phyloP scores from a whole-genome alignment of 2,113 vertebrate genomes.

The Nansenia antarctica region DNA sequence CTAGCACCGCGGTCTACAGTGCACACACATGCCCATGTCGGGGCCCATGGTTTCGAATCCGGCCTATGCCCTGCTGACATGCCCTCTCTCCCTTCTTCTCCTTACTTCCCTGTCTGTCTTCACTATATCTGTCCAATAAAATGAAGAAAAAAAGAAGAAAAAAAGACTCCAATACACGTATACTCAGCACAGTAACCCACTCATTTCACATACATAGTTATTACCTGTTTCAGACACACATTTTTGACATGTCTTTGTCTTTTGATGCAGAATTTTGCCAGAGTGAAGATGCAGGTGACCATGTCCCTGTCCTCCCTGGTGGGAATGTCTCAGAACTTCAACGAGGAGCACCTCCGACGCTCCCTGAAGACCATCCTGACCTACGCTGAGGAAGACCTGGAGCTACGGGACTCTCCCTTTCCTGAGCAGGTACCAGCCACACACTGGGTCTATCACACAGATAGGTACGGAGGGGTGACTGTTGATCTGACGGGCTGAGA shows the following conservation, averaged over 20 bases:
- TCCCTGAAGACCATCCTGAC: constrained; percentile 92
- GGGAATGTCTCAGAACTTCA: constrained; percentile 86
- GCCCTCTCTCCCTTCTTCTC: no score
- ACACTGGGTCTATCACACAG: background rate
- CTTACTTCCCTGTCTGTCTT: no score
- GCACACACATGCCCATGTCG: no score
- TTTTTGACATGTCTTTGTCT: background rate
- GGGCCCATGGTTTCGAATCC: no score
- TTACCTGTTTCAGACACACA: no score
- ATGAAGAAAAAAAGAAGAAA: background rate
- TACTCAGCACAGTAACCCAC: no score
- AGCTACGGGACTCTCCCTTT: constrained; percentile 85
- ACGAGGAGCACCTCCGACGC: constrained; percentile 86
- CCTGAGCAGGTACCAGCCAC: constrained; percentile 80
- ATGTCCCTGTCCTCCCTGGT: constrained; percentile 92
- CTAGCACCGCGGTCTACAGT: no score
- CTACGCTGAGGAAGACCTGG: constrained; percentile 87
- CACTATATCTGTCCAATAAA: no score
- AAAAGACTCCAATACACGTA: background rate
- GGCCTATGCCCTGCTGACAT: no score
- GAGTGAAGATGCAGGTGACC: constrained; percentile 95
- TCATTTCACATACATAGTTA: background rate
- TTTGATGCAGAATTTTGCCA: constrained; percentile 84
- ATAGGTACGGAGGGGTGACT: no score
- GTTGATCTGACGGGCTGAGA: no score